A percentile compares a stretch with the other conserved stretches of the same genome.
Conservation (phyloP, 2,113 vertebrate genomes). For the Podiceps cristatus region DNA sequence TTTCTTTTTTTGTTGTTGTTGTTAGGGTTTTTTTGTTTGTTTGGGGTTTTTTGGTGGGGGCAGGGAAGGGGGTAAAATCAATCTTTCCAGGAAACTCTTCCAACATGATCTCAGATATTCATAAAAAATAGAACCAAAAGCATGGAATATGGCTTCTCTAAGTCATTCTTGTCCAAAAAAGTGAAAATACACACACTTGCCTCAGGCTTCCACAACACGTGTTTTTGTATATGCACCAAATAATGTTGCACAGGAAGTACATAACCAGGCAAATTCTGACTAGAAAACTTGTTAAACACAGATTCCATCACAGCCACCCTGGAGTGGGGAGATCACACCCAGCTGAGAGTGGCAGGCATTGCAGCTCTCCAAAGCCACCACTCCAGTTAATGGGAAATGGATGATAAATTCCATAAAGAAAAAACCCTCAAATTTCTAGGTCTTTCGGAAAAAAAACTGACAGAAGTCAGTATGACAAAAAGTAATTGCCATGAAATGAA, state of each 20-base stretch:
- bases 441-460: not conserved
- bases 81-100: not conserved
- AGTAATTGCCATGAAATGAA: not conserved
- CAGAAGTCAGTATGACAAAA: not conserved
- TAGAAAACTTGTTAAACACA: not conserved
- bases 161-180: not conserved
- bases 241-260: not conserved
- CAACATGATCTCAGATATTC: not conserved
- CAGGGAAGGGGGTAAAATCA: not conserved
- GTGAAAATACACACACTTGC: not conserved
- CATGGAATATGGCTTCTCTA: not conserved
- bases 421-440: not conserved
- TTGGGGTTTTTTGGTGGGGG: too few species aligned
- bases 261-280: not conserved
- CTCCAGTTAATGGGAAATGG: not conserved
- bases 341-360: not conserved
- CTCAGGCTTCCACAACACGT: not conserved
- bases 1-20: not conserved
- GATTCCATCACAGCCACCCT: not conserved
- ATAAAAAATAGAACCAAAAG: not conserved
- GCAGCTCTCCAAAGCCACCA: not conserved
- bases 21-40: too few species aligned
- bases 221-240: not conserved
- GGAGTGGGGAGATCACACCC: accelerated
- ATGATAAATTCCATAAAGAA: not conserved